Evolutionary conservation across 2,888 invertebrate species (phyloP).

Genomic region (Eudasyphora cyanicolor): DNA sequence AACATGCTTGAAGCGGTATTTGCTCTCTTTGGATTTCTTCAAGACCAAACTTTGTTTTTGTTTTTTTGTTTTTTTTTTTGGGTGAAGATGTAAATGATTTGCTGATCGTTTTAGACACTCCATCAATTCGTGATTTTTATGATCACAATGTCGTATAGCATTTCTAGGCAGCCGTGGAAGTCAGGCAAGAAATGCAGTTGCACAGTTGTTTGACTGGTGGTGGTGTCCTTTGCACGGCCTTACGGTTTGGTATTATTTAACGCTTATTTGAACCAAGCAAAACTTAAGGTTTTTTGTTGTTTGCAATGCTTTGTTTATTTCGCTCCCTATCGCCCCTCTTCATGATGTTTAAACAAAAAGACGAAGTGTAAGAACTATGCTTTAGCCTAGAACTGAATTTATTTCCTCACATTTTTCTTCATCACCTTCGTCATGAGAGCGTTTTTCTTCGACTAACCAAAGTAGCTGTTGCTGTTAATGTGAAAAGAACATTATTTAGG

Average conservation of each 20-base stretch:
- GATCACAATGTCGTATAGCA: slow-evolving; percentile 74
- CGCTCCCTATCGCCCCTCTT: not conserved
- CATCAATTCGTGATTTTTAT: slow-evolving; percentile 79
- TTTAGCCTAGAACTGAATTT: slow-evolving; percentile 59
- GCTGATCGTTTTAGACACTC: slow-evolving; percentile 78
- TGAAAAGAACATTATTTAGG: slow-evolving; percentile 50
- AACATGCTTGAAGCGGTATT: slow-evolving; percentile 46
- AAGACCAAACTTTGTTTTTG: not conserved
- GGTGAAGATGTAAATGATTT: slow-evolving; percentile 76
- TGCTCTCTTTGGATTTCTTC: slow-evolving; percentile 38
- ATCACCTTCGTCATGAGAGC: slow-evolving; percentile 51
- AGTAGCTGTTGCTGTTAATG: slow-evolving; percentile 32
- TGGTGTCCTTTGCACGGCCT: slow-evolving; percentile 54
- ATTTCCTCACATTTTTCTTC: slow-evolving; percentile 70
- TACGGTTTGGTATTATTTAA: slow-evolving; percentile 62
- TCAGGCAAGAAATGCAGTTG: not conserved
- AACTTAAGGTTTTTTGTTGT: slow-evolving; percentile 54
- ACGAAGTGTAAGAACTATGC: too few relatives aligned
- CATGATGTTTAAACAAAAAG: not conserved
- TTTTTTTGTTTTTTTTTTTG: slow-evolving; percentile 39
- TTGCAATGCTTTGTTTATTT: slow-evolving; percentile 52
- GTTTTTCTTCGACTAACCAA: slow-evolving; percentile 15
- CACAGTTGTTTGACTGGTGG: slow-evolving; percentile 45
- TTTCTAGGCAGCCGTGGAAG: not conserved
- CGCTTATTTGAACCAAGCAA: slow-evolving; percentile 65